Evolutionary conservation across 1,140 invertebrate genomes (phyloP), one percentile per base, ranked within the genome.

Genomic region (Drosophila kepulauana): DNA sequence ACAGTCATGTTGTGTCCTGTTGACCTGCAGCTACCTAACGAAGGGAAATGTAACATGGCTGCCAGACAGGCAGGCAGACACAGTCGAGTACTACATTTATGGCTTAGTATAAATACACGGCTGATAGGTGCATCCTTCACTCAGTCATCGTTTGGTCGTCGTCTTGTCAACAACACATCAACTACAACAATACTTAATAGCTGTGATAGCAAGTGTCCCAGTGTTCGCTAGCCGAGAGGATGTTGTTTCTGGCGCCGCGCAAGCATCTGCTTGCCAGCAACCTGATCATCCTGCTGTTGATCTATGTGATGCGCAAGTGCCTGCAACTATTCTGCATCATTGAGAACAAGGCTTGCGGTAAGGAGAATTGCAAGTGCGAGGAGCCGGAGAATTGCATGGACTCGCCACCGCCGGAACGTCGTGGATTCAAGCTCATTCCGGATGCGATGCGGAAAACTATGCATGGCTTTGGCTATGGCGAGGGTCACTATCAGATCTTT

Each of bases 401-500:
- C 38, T 78, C 84, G 10, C 75, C 81, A 8, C 28, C 43, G 0
- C 48, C 69, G 48, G 49, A 69, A 58, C 70, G 79, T 1, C 75
- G 72, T 13, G 81, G 77, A 48, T 86, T 91, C 63, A 82, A 78
- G 43, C 16, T 91, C 8, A 87, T 91, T 45, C 89, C 89, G 41
- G 75, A 78, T 28, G 75, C 89, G 43, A 82, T 91, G 71, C 70
- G 88, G 30, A 78, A 90, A 64, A 87, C 77, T 63, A 90, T 91
- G 89, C 89, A 90, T 10, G 81, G 82, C n/a, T 91, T 91, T 30
- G 89, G 89, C 46, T 91, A 86, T 48, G 89, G 89, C 38, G 89
- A 91, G 71, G 89, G 89, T 48, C 89, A 91, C 72, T 91, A 84
- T 58, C 85, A 91, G 79, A 90, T 91, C 35, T 91, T 91, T 20